These are phyloP conservation scores for Cercopithecus mona DNA, from an alignment of 2,113 vertebrate species.

Conservation along the genomic window DNA sequence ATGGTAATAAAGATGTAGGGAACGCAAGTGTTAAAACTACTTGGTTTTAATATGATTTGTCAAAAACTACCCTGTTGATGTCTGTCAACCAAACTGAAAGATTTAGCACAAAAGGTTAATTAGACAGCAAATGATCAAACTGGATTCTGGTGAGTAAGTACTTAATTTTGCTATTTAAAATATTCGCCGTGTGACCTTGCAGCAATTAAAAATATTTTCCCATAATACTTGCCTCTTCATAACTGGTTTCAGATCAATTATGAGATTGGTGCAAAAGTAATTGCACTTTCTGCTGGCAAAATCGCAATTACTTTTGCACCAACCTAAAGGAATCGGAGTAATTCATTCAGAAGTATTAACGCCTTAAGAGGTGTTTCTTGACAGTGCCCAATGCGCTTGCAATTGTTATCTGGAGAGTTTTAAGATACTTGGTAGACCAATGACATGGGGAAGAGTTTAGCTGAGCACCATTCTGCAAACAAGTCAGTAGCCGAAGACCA, in stretches of 20 bases:
- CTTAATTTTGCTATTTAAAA: slow-evolving; percentile 45
- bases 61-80: neutral
- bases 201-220: slow-evolving; percentile 27
- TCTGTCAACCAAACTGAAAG: neutral
- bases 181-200: neutral
- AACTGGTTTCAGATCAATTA: neutral
- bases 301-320: too few relatives aligned
- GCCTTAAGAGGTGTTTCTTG: neutral
- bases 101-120: neutral
- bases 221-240: neutral
- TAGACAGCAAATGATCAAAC: neutral
- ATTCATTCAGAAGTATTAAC: neutral
- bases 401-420: neutral
- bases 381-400: neutral
- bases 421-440: neutral
- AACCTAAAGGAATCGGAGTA: neutral
- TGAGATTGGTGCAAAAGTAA: too few relatives aligned
- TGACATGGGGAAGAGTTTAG: neutral
- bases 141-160: neutral
- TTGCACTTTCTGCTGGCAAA: too few relatives aligned
- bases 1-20: neutral
- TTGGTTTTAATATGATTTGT: neutral
- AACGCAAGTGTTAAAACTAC: neutral
- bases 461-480: neutral
- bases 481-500: neutral